These are phyloP conservation scores for Maccullochella peelii DNA, from an alignment of 2,113 vertebrate genomes.

Conservation along the genomic window DNA sequence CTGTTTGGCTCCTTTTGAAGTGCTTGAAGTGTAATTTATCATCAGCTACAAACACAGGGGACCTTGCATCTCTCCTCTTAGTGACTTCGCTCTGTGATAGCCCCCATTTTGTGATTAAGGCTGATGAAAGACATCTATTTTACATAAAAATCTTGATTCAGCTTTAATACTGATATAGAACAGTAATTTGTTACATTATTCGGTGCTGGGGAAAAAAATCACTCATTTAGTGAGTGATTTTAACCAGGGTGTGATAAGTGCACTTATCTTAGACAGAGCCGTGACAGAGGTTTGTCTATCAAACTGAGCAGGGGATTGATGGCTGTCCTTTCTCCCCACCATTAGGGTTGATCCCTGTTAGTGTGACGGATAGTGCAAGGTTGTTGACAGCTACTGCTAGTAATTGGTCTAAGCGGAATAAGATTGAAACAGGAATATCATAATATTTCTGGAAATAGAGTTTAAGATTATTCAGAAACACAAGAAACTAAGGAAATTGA, in stretches of 20 bases:
- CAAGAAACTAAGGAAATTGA: not conserved
- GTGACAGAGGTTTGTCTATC: not conserved
- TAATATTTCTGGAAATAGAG: not conserved
- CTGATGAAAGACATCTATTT: conserved; percentile 36
- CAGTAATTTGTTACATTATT: conserved; percentile 19
- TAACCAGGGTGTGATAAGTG: not conserved
- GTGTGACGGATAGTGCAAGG: conserved; percentile 27
- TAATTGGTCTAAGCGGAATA: not conserved
- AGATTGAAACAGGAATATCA: not conserved
- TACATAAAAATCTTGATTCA: not conserved
- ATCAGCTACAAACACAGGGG: conserved; percentile 1
- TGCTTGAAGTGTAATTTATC: conserved; percentile 40
- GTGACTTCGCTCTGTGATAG: conserved; percentile 9
- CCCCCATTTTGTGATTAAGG: conserved; percentile 24
- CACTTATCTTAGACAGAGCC: conserved; percentile 9
- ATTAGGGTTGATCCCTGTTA: conserved; percentile 29
- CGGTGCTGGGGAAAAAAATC: not conserved
- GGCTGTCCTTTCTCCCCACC: not conserved
- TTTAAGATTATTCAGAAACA: not conserved
- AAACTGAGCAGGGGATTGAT: conserved; percentile 36
- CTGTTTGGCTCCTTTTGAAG: conserved; percentile 42
- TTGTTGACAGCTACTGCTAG: not conserved
- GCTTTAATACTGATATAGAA: conserved; percentile 10
- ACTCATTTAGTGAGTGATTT: conserved; percentile 10
- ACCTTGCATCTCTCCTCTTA: not conserved